These are phyloP conservation scores for Tipula vernalis DNA, from an alignment of 2,888 invertebrate genomes.

Conservation along the genomic window DNA sequence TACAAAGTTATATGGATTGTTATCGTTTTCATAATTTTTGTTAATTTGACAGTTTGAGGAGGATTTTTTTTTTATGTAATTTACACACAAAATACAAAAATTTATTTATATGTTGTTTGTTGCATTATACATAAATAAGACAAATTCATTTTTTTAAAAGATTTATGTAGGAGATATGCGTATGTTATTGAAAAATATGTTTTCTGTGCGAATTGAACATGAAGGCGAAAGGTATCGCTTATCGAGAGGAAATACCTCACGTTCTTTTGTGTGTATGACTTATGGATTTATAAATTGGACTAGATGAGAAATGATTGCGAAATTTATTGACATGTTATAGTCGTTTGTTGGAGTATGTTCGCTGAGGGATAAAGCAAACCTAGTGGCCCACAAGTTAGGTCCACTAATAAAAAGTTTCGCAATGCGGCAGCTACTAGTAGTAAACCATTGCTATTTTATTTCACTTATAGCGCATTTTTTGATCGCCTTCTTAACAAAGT, in stretches of 20 bases:
- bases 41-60: conserved; percentile 10
- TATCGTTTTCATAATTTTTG: conserved; percentile 10
- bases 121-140: background rate
- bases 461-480: too few species aligned
- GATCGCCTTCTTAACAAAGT: too few species aligned
- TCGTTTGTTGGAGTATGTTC: too few species aligned
- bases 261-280: background rate
- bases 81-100: background rate
- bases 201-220: background rate
- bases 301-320: background rate
- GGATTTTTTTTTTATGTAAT: background rate
- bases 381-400: too few species aligned
- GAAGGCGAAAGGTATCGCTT: background rate
- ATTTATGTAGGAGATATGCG: background rate
- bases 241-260: background rate
- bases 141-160: background rate
- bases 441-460: too few species aligned
- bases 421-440: too few species aligned
- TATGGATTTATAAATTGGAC: background rate
- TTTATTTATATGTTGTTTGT: background rate
- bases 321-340: background rate
- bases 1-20: background rate
- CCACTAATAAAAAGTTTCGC: too few species aligned
- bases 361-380: too few species aligned
- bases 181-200: background rate